phyloP scores from a whole-genome alignment of 2,113 vertebrate genomes.

The Oplegnathus fasciatus region DNA sequence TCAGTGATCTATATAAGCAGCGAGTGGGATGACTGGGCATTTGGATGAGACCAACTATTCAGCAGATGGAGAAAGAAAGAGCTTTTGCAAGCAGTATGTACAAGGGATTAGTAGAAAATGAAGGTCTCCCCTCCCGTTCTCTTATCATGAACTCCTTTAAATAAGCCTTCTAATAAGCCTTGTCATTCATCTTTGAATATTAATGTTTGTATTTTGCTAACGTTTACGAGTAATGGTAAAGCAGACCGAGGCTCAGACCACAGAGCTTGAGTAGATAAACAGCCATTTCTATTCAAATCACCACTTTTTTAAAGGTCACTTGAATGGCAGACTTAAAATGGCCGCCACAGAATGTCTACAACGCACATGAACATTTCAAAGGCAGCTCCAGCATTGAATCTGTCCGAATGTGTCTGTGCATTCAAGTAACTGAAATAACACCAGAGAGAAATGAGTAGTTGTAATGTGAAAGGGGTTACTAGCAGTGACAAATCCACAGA shows the following conservation, averaged over 20 bases:
- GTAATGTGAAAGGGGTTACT: neutral
- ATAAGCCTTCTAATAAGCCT: no score
- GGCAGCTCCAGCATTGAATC: neutral
- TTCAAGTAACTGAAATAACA: neutral
- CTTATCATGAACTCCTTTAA: no score
- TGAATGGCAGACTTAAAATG: conserved; percentile 16
- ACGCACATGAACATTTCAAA: neutral
- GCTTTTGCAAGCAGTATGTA: neutral
- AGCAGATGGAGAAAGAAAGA: neutral
- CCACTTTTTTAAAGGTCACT: conserved; percentile 51
- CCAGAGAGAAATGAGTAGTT: neutral
- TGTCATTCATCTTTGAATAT: conserved; percentile 13
- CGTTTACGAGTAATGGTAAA: conserved; percentile 9
- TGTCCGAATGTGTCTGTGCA: neutral
- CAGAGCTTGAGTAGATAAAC: neutral
- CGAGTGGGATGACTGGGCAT: neutral
- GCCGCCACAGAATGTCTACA: conserved; percentile 7
- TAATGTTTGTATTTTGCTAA: conserved; percentile 3
- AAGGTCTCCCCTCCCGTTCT: neutral
- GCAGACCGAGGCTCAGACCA: neutral
- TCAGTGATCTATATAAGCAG: neutral
- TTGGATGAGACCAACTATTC: neutral
- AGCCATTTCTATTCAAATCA: conserved; percentile 44
- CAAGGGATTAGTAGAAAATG: conserved; percentile 10
- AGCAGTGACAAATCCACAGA: neutral